Evolutionary conservation across 2,113 vertebrate species (phyloP).

Genomic region (Dicerorhinus sumatrensis): DNA sequence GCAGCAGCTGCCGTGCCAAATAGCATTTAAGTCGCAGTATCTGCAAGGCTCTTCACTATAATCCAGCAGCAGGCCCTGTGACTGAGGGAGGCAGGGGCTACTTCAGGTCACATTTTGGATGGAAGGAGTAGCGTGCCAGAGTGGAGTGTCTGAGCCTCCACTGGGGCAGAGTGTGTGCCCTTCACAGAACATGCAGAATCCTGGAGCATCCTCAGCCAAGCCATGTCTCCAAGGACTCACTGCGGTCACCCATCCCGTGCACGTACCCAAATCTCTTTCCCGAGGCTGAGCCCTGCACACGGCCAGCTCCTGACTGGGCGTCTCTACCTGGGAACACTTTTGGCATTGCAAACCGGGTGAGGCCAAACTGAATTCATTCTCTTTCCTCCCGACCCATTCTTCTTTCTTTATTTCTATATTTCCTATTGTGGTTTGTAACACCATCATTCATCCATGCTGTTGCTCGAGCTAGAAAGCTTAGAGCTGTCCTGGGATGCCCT

Average conservation of each 20-base stretch:
- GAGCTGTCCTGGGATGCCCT: neutral
- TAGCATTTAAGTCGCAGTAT: neutral
- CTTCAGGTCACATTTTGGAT: neutral
- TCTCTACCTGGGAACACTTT: neutral
- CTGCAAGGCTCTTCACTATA: neutral
- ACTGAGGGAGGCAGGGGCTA: neutral
- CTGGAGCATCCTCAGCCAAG: neutral
- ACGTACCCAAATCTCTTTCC: neutral
- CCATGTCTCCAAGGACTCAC: neutral
- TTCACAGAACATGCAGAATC: neutral
- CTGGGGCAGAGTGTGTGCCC: neutral
- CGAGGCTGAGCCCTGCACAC: accelerated
- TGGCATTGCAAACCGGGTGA: neutral
- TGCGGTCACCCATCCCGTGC: accelerated
- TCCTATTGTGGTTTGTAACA: neutral
- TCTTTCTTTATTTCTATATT: neutral
- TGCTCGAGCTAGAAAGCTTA: neutral
- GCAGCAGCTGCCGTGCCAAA: neutral
- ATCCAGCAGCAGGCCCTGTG: neutral
- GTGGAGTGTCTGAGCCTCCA: neutral
- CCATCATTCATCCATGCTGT: neutral
- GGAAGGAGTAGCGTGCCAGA: neutral
- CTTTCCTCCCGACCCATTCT: neutral
- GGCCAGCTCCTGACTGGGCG: neutral
- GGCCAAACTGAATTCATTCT: neutral